These are phyloP conservation scores for Torymus aiolomorphi DNA, from an alignment of 2,888 invertebrate species.

Conservation along the genomic window DNA sequence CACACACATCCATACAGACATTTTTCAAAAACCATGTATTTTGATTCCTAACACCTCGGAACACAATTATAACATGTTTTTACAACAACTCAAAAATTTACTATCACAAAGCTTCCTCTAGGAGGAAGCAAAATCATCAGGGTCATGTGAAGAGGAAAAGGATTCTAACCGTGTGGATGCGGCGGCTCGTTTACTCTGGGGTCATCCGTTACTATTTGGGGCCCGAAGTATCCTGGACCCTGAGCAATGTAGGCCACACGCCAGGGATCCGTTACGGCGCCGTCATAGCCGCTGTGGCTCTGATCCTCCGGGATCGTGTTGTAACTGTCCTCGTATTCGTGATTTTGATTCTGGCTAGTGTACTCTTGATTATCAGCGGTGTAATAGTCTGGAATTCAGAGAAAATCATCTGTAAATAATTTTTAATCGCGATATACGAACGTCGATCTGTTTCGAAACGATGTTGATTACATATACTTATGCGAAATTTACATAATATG, in stretches of 20 bases:
- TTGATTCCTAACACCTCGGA: too few relatives aligned
- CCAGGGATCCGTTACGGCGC: conserved; percentile 6
- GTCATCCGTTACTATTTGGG: background rate
- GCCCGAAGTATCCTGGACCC: conserved; percentile 26
- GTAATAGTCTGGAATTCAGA: conserved; percentile 37
- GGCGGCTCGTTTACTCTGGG: background rate
- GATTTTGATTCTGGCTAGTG: conserved; percentile 29
- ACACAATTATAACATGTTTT: too few relatives aligned
- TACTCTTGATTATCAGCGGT: conserved; percentile 20
- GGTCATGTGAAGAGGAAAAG: too few relatives aligned
- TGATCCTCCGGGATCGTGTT: conserved; percentile 40
- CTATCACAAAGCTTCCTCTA: too few relatives aligned
- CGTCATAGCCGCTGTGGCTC: background rate
- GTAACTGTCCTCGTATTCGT: conserved; percentile 48
- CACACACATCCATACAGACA: too few relatives aligned
- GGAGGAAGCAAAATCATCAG: background rate
- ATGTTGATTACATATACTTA: too few relatives aligned
- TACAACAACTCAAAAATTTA: too few relatives aligned
- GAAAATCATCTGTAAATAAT: background rate
- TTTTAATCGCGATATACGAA: too few relatives aligned
- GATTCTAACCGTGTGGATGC: background rate
- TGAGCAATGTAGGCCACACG: background rate
- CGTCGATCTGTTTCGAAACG: too few relatives aligned
- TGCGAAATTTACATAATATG: too few relatives aligned
- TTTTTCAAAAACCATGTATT: too few relatives aligned